Base-by-base conservation (phyloP, 2,888 invertebrate species). In the Drosophila macrothrix region DNA sequence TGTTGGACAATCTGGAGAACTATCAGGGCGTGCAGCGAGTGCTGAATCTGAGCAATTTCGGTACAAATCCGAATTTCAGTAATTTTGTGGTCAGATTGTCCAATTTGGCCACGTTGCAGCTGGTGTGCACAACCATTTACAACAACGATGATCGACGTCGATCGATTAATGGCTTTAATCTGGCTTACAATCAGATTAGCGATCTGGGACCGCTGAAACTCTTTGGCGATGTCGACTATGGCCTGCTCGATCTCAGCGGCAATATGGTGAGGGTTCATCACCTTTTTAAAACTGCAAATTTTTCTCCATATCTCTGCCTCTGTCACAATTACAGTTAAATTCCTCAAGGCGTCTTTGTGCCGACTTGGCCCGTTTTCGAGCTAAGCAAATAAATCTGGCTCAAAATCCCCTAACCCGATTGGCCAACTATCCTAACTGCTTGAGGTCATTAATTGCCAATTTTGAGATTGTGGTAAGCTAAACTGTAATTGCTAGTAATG, bases 91-190 rank as follows among this genome's bases (percentile, higher is more conserved):
- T 92, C 0, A 85, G 92, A 53, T 53, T 93, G 28, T 73, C 82
- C 2, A 92, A 92, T 71, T 72, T 80, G 14, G 79, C 82, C 35
- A 88, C 91, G 2, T 70, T 93, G n/a, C 83, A 85, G 28, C 76
- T 82, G 1, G 72, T 92, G 7, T 92, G 92, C 52, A 80, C 82
- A 31, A 78, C 80, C 0, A 86, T 93, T 28, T 85, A 84, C 56
- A 84, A 90, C n/a, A 92, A 92, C 65, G 87, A 90, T 49, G 86
- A 90, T 10, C 78, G 90, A 31, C 90, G 91, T 49, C 79, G 88
- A 0, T 58, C 70, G 10, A 67, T 92, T 0, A 89, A 90, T 52
- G 92, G 92, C 4, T 72, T 92, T 3, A 86, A 85, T 16, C 61
- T 93, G 4, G 83, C 86, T 10, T 58, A 84, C 4, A 92, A 92